Conservation (phyloP, 37 sponge, comb jelly and placozoan species). For the Spongia lamella region DNA sequence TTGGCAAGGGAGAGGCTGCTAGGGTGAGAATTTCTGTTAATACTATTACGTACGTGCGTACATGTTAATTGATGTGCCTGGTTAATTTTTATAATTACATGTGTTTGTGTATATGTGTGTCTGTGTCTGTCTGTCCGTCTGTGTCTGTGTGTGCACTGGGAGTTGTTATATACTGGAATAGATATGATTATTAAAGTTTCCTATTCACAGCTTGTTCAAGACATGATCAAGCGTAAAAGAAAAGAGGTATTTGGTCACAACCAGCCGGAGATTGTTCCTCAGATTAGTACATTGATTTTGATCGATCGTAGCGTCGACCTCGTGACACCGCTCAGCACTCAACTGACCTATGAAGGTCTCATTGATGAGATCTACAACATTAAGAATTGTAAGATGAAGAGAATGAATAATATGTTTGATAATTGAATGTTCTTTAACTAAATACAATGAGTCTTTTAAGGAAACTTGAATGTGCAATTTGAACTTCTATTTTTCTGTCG, state of each 20-base stretch:
- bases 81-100: too few relatives aligned
- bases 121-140: too few relatives aligned
- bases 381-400: constrained; percentile 56
- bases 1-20: constrained; percentile 84
- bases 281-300: constrained; percentile 82
- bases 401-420: too few relatives aligned
- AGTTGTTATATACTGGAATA: neutral
- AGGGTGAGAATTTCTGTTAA: too few relatives aligned
- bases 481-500: too few relatives aligned
- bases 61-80: too few relatives aligned
- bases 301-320: constrained; percentile 93
- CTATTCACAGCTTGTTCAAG: constrained; percentile 60
- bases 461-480: too few relatives aligned
- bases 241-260: constrained; percentile 31
- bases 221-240: constrained; percentile 76
- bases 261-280: constrained; percentile 56
- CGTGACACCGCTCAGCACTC: constrained; percentile 91
- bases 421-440: too few relatives aligned
- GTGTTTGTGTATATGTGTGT: too few relatives aligned
- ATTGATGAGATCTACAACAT: constrained; percentile 93
- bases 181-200: neutral
- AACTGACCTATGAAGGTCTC: constrained; percentile 96
- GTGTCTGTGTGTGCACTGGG: too few relatives aligned
- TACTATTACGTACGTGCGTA: neutral
- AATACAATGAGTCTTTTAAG: too few relatives aligned